These are phyloP conservation scores for Zhuqinia jingwanae DNA, from an alignment of 2,888 invertebrate species.

Conservation along the genomic window DNA sequence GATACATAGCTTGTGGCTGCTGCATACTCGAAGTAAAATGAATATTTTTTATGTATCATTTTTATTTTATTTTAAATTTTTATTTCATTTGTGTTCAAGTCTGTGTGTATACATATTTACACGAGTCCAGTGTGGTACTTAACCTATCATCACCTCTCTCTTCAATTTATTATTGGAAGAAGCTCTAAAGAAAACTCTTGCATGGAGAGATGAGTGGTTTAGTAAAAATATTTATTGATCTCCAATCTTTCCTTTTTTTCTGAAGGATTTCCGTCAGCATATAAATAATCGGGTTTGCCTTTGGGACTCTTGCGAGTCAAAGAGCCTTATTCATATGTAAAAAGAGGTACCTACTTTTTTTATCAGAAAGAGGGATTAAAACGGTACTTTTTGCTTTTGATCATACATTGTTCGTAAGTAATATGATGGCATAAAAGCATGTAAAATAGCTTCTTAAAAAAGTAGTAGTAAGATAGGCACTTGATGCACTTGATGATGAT, in stretches of 20 bases:
- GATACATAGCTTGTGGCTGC: no score
- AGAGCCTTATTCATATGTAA: no score
- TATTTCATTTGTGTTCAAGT: conserved; percentile 10
- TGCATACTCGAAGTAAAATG: no score
- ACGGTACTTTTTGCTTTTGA: conserved; percentile 66
- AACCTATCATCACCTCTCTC: conserved; percentile 70
- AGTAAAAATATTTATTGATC: conserved; percentile 72
- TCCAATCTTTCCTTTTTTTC: conserved; percentile 49
- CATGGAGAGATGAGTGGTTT: conserved; percentile 68
- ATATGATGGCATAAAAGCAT: conserved; percentile 19
- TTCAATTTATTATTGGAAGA: conserved; percentile 55
- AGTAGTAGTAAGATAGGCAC: background rate
- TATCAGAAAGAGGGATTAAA: conserved; percentile 64
- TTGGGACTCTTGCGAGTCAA: background rate
- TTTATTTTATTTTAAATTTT: no score
- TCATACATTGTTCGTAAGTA: background rate
- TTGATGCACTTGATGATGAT: no score
- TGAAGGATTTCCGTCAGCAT: conserved; percentile 62
- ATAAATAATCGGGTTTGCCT: conserved; percentile 59
- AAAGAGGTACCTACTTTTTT: background rate
- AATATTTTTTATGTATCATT: background rate
- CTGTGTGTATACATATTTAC: background rate
- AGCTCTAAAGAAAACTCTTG: background rate
- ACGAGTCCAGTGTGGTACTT: conserved; percentile 56
- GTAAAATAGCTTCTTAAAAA: conserved; percentile 33